phyloP scores from a whole-genome alignment of 2,113 vertebrate species.

The Corvus moneduloides region DNA sequence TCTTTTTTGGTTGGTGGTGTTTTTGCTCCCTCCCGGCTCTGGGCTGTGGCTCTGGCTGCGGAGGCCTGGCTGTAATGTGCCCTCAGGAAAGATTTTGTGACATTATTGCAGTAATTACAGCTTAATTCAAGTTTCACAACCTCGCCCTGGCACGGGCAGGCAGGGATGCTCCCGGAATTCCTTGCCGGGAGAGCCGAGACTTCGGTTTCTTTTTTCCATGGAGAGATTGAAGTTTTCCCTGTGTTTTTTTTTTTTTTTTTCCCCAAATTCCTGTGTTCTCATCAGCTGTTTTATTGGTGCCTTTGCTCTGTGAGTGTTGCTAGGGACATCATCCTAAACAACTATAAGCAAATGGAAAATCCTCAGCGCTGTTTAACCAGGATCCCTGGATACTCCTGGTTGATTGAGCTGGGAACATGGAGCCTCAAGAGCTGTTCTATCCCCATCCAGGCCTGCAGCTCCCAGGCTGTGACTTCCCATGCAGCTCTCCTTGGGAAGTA shows the following conservation, averaged over 20 bases:
- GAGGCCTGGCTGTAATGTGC: not conserved
- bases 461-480: not conserved
- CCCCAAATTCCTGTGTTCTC: not conserved
- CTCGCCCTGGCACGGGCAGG: not conserved
- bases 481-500: not conserved
- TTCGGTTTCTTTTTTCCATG: not conserved
- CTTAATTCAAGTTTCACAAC: constrained; percentile 54
- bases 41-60: constrained; percentile 10
- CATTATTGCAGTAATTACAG: constrained; percentile 30
- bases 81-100: constrained; percentile 48
- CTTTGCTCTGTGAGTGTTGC: not conserved
- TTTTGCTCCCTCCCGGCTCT: not conserved
- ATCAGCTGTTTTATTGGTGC: not conserved
- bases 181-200: not conserved
- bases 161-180: not conserved
- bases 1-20: not conserved
- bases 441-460: not conserved
- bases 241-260: not conserved
- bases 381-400: not conserved
- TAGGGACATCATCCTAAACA: constrained; percentile 1
- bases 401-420: not conserved
- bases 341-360: not conserved
- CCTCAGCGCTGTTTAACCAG: not conserved
- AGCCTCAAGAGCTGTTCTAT: not conserved
- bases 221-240: not conserved